Evolutionary conservation across 2,797 vertebrate genomes (phyloP), one percentile per base, ranked within the genome.

Genomic region (Bovichtus variegatus): DNA sequence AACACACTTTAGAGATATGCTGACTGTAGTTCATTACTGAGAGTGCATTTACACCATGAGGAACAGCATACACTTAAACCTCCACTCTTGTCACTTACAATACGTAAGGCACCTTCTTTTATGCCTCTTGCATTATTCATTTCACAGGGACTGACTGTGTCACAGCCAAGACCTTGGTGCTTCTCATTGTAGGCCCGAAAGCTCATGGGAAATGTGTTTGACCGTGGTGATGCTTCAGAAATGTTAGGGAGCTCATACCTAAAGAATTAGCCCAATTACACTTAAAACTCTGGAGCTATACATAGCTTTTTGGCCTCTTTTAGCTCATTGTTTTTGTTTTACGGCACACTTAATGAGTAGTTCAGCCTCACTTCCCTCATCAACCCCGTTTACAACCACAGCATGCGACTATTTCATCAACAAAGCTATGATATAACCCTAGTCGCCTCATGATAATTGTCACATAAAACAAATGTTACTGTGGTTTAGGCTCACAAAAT

Each of bases 41-140:
- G 61, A 78, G 82, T 85, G 82, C 41, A 19, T 76, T 67, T n/a
- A 36, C 55, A 71, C 64, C 36, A 10, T 3, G 8, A 62, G 58
- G 16, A 40, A 27, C 59, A 57, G 36, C 25, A 16, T n/a, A 46
- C 40, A 29, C 41, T 29, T 6, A 60, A 67, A 71, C 69, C 29
- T 40, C 40, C 29, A n/a, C 51, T 74, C 57, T 25, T 79, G 80
- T 75, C 80, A 67, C 63, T 79, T 72, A 31, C 68, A 43, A 31
- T 41, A 41, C 27, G 34, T 11, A 27, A 57, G 19, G 61, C 11
- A n/a, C 54, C 46, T 74, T 60, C 58, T 66, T 70, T 55, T 41
- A 44, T 38, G 40, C 31, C 60, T 38, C 59, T 19, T 90, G 67
- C 76, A 87, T 87, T 89, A 91, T 91, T 88, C 73, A 86, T 83